Evolutionary conservation across 2,888 invertebrate genomes (phyloP).

Genomic region (Idaea biselata): DNA sequence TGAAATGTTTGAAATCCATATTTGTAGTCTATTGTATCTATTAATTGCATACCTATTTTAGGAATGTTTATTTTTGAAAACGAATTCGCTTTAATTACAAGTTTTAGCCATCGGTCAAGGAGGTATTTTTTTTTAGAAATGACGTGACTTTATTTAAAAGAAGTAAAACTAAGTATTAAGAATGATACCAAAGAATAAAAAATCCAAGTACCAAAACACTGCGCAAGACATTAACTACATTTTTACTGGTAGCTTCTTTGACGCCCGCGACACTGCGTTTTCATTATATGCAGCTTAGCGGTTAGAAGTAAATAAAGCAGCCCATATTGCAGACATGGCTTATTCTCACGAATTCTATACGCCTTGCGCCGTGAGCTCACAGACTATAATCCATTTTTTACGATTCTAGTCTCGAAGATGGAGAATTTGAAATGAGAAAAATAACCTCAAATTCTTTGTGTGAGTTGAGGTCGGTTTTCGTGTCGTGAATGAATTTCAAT

Average conservation of each 20-base stretch:
- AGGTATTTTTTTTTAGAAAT: too few species aligned
- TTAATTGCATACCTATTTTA: too few species aligned
- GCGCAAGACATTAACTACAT: slow-evolving; percentile 37
- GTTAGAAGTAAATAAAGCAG: slow-evolving; percentile 74
- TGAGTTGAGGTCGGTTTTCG: slow-evolving; percentile 52
- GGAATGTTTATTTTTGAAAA: too few species aligned
- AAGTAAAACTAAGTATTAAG: too few species aligned
- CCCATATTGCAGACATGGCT: slow-evolving; percentile 74
- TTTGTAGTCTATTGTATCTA: too few species aligned
- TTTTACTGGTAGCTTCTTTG: slow-evolving; percentile 67
- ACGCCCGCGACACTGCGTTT: slow-evolving; percentile 77
- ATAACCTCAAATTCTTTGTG: slow-evolving; percentile 71
- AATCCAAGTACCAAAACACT: slow-evolving; percentile 48
- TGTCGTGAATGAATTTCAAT: slow-evolving; percentile 58
- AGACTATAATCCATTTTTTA: slow-evolving; percentile 78
- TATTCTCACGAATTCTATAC: slow-evolving; percentile 74
- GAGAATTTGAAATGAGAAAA: slow-evolving; percentile 77
- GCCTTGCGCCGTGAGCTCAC: slow-evolving; percentile 50
- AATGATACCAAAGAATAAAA: too few species aligned
- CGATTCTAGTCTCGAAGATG: slow-evolving; percentile 71
- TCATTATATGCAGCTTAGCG: slow-evolving; percentile 81
- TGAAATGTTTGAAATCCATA: too few species aligned
- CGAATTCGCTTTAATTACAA: too few species aligned
- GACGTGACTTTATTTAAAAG: too few species aligned
- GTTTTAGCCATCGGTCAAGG: too few species aligned